Evolutionary conservation across 2,113 vertebrate species (phyloP).

Genomic region (Odocoileus hemionus): DNA sequence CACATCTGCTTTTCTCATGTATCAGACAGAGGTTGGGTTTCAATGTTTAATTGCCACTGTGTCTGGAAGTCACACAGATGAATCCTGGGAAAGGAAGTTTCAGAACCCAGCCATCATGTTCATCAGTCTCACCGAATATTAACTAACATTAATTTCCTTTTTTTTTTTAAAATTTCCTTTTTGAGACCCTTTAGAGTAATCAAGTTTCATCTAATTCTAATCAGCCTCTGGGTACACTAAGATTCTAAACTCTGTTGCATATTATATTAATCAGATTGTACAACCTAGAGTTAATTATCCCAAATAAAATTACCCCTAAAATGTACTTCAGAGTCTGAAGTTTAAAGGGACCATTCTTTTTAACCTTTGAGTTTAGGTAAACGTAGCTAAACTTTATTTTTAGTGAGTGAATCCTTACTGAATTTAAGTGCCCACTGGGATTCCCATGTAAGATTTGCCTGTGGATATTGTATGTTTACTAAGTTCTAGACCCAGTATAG

Average conservation of each 20-base stretch:
- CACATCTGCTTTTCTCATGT: background rate
- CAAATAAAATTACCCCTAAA: background rate
- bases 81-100: background rate
- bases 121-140: background rate
- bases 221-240: background rate
- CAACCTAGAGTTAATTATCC: background rate
- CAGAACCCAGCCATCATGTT: background rate
- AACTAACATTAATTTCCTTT: constrained; percentile 20
- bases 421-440: background rate
- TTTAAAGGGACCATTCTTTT: background rate
- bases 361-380: background rate
- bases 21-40: background rate
- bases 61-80: background rate
- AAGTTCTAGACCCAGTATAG: background rate
- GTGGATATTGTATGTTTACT: background rate
- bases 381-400: background rate
- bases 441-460: background rate
- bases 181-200: background rate
- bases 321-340: background rate
- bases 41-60: background rate
- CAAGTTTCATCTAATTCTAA: constrained; percentile 25
- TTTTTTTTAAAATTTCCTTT: background rate
- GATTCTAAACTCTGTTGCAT: constrained; percentile 12
- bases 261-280: background rate
- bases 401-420: background rate